phyloP scores from a whole-genome alignment of 2,113 vertebrate species.

The Brachypodius melanocephalos region DNA sequence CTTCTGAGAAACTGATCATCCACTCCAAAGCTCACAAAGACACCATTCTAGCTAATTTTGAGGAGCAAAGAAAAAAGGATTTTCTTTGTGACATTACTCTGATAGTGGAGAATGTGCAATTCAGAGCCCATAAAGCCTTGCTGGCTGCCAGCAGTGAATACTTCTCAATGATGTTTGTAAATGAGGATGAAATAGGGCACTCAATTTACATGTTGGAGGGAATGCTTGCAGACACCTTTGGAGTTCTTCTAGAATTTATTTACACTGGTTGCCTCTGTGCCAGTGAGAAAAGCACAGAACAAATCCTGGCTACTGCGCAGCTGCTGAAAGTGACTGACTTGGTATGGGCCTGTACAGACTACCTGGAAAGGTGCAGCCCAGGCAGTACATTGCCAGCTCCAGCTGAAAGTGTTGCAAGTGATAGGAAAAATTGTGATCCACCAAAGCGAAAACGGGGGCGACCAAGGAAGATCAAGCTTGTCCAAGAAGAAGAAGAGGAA shows the following conservation, averaged over 20 bases:
- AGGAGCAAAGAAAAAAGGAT: constrained; percentile 83
- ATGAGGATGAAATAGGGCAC: constrained; percentile 76
- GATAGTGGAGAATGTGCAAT: constrained; percentile 87
- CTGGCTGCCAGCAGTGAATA: constrained; percentile 96
- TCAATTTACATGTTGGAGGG: constrained; percentile 84
- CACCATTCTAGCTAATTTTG: constrained; percentile 83
- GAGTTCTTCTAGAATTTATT: constrained; percentile 88
- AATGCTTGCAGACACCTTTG: constrained; percentile 82
- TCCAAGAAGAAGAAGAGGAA: constrained; percentile 63
- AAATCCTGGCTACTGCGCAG: constrained; percentile 85
- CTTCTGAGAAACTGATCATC: constrained; percentile 70
- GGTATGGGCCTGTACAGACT: constrained; percentile 78
- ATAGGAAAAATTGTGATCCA: constrained; percentile 38
- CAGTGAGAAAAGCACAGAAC: constrained; percentile 77
- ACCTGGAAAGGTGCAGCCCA: constrained; percentile 42
- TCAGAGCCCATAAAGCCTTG: constrained; percentile 92
- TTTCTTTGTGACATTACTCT: constrained; percentile 93
- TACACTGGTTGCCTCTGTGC: constrained; percentile 87
- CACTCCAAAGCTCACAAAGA: constrained; percentile 84
- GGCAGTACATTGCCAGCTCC: background rate
- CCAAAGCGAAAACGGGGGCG: constrained; percentile 87
- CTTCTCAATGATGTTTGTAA: constrained; percentile 90
- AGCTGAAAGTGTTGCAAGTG: background rate
- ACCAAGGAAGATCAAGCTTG: constrained; percentile 75
- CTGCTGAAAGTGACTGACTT: constrained; percentile 87